phyloP scores from a whole-genome alignment of 1,140 invertebrate genomes.

The Trichonephila clavipes region DNA sequence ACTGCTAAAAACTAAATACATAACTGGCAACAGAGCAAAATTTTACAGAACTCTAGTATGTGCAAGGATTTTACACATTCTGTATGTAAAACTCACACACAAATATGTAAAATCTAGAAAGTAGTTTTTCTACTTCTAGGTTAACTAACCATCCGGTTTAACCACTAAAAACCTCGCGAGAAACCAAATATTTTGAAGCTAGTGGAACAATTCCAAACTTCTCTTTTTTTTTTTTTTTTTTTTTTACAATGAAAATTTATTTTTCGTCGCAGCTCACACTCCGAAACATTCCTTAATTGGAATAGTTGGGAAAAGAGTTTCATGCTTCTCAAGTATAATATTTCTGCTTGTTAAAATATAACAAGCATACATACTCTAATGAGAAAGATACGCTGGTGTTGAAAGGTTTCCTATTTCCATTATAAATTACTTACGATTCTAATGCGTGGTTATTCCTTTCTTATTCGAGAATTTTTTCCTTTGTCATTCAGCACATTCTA shows the following conservation, averaged over 20 bases:
- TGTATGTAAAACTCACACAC: too few species aligned
- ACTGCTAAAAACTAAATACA: too few species aligned
- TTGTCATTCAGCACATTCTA: not conserved
- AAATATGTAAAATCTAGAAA: too few species aligned
- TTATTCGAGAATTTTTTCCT: not conserved
- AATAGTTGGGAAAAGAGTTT: constrained; percentile 29
- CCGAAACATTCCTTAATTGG: constrained; percentile 25
- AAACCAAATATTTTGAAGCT: not conserved
- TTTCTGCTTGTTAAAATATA: constrained; percentile 35
- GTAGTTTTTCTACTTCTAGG: too few species aligned
- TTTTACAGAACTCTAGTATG: too few species aligned
- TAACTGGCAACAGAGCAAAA: too few species aligned
- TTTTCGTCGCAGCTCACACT: not conserved
- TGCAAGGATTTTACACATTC: too few species aligned
- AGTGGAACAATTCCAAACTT: not conserved
- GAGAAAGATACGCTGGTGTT: not conserved
- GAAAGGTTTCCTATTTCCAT: constrained; percentile 10
- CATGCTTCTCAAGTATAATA: constrained; percentile 24
- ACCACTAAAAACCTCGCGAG: too few species aligned
- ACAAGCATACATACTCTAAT: constrained; percentile 15
- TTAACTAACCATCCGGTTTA: too few species aligned
- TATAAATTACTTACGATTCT: not conserved
- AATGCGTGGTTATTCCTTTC: not conserved
- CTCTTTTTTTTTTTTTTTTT: too few species aligned
- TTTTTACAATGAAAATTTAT: not conserved